These are phyloP conservation scores for Agriopis leucophaearia DNA, from an alignment of 2,888 invertebrate species.

Conservation along the genomic window DNA sequence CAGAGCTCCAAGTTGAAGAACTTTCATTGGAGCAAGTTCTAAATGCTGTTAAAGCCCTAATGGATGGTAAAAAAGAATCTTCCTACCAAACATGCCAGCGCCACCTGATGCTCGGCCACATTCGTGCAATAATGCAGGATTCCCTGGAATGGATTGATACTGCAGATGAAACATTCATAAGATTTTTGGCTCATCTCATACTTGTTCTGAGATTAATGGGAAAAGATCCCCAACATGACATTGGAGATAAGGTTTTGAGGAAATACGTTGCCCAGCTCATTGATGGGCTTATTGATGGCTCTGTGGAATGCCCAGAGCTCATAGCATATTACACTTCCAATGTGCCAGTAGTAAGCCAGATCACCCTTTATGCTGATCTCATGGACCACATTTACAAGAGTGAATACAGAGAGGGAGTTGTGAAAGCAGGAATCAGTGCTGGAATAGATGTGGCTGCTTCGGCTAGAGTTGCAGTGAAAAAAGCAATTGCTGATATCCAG, in stretches of 20 bases:
- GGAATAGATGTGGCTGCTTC: constrained; percentile 94
- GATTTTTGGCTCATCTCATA: constrained; percentile 95
- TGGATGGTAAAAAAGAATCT: constrained; percentile 87
- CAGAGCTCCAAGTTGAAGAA: constrained; percentile 72
- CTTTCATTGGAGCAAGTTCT: constrained; percentile 76
- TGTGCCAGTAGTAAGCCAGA: constrained; percentile 86
- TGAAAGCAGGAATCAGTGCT: constrained; percentile 90
- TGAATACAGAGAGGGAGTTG: constrained; percentile 88
- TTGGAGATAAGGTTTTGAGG: constrained; percentile 91
- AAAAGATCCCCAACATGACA: constrained; percentile 89
- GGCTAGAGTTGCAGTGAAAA: constrained; percentile 94
- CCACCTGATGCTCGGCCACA: constrained; percentile 93
- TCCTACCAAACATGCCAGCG: constrained; percentile 93
- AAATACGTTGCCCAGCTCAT: constrained; percentile 91
- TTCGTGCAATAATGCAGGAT: constrained; percentile 90
- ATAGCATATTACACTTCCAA: constrained; percentile 95
- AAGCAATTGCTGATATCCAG: constrained; percentile 82
- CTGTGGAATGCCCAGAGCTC: constrained; percentile 90
- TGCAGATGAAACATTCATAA: constrained; percentile 86
- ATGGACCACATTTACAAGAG: constrained; percentile 89
- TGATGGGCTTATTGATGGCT: constrained; percentile 75
- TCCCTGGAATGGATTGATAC: constrained; percentile 89
- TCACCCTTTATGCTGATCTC: constrained; percentile 88
- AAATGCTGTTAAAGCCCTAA: constrained; percentile 75
- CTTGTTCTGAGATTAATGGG: constrained; percentile 94